Evolutionary conservation across 2,113 vertebrate genomes (phyloP).

Genomic region (Paedocypris sp.): DNA sequence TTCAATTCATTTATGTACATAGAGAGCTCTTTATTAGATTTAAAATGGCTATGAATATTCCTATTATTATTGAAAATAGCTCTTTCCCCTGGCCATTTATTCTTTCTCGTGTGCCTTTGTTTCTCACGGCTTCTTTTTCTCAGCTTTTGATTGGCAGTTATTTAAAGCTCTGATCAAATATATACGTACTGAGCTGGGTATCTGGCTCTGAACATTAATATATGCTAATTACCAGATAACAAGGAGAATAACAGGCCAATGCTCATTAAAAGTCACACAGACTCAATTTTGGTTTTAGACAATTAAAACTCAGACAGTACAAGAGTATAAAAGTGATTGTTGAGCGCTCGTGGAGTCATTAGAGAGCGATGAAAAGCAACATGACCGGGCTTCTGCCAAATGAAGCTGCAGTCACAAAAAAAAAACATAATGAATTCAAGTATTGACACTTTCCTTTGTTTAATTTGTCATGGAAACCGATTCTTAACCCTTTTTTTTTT

Average conservation of each 20-base stretch:
- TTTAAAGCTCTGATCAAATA: slow-evolving; percentile 12
- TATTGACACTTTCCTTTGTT: too few species aligned
- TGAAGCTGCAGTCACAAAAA: background rate
- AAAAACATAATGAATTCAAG: background rate
- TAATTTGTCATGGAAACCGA: too few species aligned
- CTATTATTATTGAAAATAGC: slow-evolving; percentile 14
- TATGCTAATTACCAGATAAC: slow-evolving; percentile 59
- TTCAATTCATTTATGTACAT: background rate
- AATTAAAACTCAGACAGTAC: slow-evolving; percentile 23
- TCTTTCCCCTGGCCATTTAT: slow-evolving; percentile 1
- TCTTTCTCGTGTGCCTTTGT: slow-evolving; percentile 10
- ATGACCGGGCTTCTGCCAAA: background rate
- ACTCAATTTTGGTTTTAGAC: slow-evolving; percentile 27
- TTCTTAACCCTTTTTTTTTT: too few species aligned
- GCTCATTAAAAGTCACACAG: slow-evolving; percentile 55
- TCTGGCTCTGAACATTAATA: slow-evolving; percentile 34
- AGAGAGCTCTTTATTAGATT: slow-evolving; percentile 11
- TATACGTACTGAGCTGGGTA: slow-evolving; percentile 6
- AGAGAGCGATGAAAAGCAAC: slow-evolving; percentile 12
- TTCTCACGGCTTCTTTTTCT: background rate
- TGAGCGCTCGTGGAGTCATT: slow-evolving; percentile 5
- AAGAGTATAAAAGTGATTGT: slow-evolving; percentile 21
- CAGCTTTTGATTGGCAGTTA: slow-evolving; percentile 1
- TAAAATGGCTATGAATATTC: background rate
- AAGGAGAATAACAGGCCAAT: slow-evolving; percentile 49